Percentiles rank a stretch among this genome's conserved stretches.
phyloP scores from a whole-genome alignment of 2,113 vertebrate species.

The Mesembrinibis cayennensis region DNA sequence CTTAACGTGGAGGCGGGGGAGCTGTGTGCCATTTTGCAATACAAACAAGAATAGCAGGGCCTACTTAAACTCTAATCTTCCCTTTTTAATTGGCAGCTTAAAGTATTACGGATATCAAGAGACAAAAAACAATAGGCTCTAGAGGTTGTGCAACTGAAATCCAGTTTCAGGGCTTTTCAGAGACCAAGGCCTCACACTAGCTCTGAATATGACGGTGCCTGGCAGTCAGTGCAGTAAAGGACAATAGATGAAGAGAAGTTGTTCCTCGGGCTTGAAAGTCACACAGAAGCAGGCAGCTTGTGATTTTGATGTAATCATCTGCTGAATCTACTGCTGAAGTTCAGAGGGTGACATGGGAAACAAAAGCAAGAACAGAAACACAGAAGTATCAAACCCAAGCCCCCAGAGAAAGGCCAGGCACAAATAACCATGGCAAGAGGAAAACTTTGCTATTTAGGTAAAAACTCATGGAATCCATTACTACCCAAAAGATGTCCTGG shows the following conservation, averaged over 20 bases:
- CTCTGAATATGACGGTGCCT: neutral
- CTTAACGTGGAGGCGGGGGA: neutral
- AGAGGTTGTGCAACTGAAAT: slow-evolving; percentile 35
- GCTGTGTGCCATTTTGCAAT: neutral
- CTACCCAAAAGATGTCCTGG: neutral
- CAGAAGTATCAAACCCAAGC: neutral
- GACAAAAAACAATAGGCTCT: slow-evolving; percentile 37
- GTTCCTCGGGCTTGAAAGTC: neutral
- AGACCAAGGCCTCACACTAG: neutral
- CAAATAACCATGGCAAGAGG: neutral
- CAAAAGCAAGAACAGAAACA: neutral
- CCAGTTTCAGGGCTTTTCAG: neutral
- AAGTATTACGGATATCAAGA: slow-evolving; percentile 25
- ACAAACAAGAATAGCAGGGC: neutral
- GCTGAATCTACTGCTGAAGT: neutral
- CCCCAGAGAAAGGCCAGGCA: neutral
- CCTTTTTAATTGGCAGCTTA: slow-evolving; percentile 32
- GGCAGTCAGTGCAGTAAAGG: neutral
- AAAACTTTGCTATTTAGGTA: neutral
- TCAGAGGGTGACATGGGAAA: neutral
- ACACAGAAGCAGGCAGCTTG: neutral
- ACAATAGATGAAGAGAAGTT: neutral
- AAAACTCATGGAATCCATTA: neutral
- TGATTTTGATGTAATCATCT: neutral
- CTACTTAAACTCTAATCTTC: slow-evolving; percentile 21